Base-by-base conservation (phyloP, 2,113 vertebrate genomes). In the Arvicanthis niloticus region DNA sequence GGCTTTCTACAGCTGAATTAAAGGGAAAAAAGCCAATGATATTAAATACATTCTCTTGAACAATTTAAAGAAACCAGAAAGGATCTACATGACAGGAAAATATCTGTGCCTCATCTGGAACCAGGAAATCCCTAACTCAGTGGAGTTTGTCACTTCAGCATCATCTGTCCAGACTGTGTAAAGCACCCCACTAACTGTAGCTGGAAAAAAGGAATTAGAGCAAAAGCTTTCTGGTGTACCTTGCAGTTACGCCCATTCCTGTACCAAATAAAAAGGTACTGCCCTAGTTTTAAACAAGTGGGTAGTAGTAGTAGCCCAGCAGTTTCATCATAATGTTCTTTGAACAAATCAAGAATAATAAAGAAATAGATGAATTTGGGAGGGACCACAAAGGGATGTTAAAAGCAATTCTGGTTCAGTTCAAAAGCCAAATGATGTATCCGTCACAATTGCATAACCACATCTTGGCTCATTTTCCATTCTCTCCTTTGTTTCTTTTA, bases 41-140 rank as follows among this genome's bases (percentile, higher is more conserved):
- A 88, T 92, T 82, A 87, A 86, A 91, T 92, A 45, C 24, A 5
- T 11, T 76, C 29, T 34, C 19, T 88, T 96, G 58, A 89, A 92
- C 9, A 58, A 75, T 88, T 62, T 48, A 89, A 21, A n/a, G 4
- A 62, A 51, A 45, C 80, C 15, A 78, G 26, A 5, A 21, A 6
- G 37, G 73, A 95, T 5, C 48, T 42, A 48, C 22, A 53, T 42
- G 51, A 8, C 4, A 56, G 45, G 17, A 80, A 73, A 37, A 73
- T 0, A 31, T 37, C 1, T 68, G 0, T 82, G 21, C 10, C 11
- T 91, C 7, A 34, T 8, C 56, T 65, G 2, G 5, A 65, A 15
- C 3, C 17, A 24, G 51, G 60, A 91, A 75, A 53, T n/a, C 15
- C 13, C 37, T 62, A 60, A 24, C 37, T 62, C 3, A 0, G 22